Percentiles rank a stretch among this genome's conserved stretches.
Evolutionary conservation across 2,888 invertebrate genomes (phyloP).

Genomic region (Hyalella azteca): DNA sequence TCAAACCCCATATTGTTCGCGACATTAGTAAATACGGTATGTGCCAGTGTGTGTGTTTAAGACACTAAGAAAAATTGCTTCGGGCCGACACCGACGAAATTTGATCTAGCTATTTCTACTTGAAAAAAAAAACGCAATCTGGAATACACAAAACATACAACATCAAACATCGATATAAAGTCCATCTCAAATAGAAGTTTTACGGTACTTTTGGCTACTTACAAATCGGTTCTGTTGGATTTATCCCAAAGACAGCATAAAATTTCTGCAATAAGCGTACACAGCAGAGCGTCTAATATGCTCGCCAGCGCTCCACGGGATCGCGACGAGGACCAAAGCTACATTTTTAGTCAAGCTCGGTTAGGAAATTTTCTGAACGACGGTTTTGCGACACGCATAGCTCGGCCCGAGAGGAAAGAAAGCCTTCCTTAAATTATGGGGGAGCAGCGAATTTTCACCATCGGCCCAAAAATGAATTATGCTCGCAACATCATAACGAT

Average conservation of each 20-base stretch:
- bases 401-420: slow-evolving; percentile 9
- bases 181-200: too few relatives aligned
- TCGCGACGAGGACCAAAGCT: background rate
- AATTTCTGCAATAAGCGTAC: background rate
- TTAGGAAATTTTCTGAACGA: slow-evolving; percentile 1
- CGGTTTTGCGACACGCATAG: background rate
- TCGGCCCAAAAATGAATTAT: slow-evolving; percentile 33
- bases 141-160: too few relatives aligned
- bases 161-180: too few relatives aligned
- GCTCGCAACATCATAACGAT: slow-evolving; percentile 34
- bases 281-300: background rate
- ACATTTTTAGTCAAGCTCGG: background rate
- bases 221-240: background rate
- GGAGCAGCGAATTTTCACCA: slow-evolving; percentile 26
- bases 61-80: too few relatives aligned
- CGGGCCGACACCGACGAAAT: too few relatives aligned
- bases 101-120: too few relatives aligned
- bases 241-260: background rate
- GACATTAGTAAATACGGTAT: too few relatives aligned
- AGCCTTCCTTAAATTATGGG: slow-evolving; percentile 31
- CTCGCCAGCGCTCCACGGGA: background rate
- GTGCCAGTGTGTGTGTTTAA: too few relatives aligned
- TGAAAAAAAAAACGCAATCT: too few relatives aligned
- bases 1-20: too few relatives aligned
- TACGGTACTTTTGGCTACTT: too few relatives aligned